Conservation (phyloP, 1,140 invertebrate genomes). For the Drosophila tropicalis region DNA sequence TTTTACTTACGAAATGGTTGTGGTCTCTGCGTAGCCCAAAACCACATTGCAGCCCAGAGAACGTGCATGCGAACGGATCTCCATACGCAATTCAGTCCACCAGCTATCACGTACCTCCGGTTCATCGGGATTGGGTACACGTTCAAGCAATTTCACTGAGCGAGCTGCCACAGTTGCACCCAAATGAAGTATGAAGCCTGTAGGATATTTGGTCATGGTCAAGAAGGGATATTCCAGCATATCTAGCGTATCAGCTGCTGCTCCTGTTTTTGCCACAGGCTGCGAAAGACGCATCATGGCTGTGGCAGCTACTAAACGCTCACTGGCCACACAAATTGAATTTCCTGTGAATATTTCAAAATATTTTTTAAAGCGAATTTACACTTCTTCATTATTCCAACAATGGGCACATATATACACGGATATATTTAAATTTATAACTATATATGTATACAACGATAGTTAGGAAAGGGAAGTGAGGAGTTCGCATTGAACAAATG, state of each 20-base stretch:
- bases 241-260: slow-evolving; percentile 88
- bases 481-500: neutral
- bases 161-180: slow-evolving; percentile 94
- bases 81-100: slow-evolving; percentile 98
- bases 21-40: slow-evolving; percentile 94
- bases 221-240: slow-evolving; percentile 98
- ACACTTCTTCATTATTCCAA: neutral
- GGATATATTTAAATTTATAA: neutral
- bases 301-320: slow-evolving; percentile 76
- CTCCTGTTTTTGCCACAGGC: slow-evolving; percentile 46
- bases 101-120: slow-evolving; percentile 95
- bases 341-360: slow-evolving; percentile 61
- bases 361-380: neutral
- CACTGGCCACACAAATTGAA: slow-evolving; percentile 81
- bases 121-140: slow-evolving; percentile 92
- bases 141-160: slow-evolving; percentile 94
- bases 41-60: slow-evolving; percentile 97
- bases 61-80: slow-evolving; percentile 95
- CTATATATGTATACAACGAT: neutral
- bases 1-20: slow-evolving; percentile 91
- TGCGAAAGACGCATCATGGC: slow-evolving; percentile 84
- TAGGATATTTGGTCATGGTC: slow-evolving; percentile 95
- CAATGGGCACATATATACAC: slow-evolving; percentile 1
- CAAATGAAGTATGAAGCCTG: slow-evolving; percentile 94
- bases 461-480: slow-evolving; percentile 3